These are phyloP conservation scores for Barnardius zonarius DNA, from an alignment of 2,113 vertebrate species.

Conservation along the genomic window DNA sequence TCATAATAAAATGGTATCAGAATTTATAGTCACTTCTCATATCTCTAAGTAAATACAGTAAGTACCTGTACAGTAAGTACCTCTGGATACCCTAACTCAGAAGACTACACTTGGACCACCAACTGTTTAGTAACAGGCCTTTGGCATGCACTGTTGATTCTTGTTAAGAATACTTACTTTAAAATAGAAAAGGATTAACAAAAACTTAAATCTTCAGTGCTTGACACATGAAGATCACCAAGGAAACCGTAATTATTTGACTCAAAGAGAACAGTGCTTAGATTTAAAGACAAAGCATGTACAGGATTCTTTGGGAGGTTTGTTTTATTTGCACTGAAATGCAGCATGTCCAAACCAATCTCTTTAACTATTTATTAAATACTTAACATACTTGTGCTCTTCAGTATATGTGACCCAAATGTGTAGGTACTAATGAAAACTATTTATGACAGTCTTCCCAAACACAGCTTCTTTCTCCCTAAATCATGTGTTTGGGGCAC, in stretches of 20 bases:
- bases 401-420: not conserved
- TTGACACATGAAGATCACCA: constrained; percentile 47
- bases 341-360: not conserved
- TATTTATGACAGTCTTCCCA: not conserved
- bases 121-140: not conserved
- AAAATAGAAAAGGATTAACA: constrained; percentile 36
- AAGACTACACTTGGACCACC: not conserved
- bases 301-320: not conserved
- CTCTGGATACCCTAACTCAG: not conserved
- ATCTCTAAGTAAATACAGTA: not conserved
- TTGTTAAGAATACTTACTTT: not conserved
- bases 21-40: not conserved
- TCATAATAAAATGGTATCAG: not conserved
- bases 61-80: not conserved
- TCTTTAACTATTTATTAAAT: not conserved
- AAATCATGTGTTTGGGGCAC: not conserved
- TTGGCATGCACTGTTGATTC: not conserved
- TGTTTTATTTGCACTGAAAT: not conserved
- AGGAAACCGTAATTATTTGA: constrained; percentile 48
- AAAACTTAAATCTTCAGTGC: constrained; percentile 16
- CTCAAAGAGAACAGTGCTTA: not conserved
- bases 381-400: not conserved
- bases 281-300: not conserved
- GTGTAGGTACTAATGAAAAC: not conserved
- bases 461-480: not conserved